Evolutionary conservation across 2,113 vertebrate species (phyloP), one percentile per base, ranked within the genome.

Genomic region (Nycticebus coucang): DNA sequence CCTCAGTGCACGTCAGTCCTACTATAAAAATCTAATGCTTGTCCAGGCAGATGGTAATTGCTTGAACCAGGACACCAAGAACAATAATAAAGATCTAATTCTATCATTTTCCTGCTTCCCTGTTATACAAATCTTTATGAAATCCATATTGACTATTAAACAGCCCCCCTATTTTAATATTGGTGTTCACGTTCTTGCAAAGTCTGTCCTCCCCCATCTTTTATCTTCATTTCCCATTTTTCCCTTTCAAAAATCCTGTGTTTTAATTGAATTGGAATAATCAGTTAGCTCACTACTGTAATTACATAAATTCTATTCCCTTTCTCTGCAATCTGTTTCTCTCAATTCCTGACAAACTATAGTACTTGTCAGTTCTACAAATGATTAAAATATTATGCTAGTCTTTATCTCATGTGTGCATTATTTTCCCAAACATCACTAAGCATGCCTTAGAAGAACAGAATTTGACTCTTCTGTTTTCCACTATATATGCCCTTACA

Each of bases 1-100:
- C 13, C 17, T 60, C 12, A 15, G 0, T 59, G 0, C 0, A 37
- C 18, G 10, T 26, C 2, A n/a, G 4, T 71, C 10, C 30, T 33
- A 37, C 7, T 30, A 4, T 79, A 75, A 41, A 82, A 22, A 24
- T 60, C 35, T 78, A 78, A 77, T 50, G 50, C 45, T 30, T 7
- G 45, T 50, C 14, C 74, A 50, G 41, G 41, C 74, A 50, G 26
- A 77, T 77, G 41, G 28, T 77, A 41, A 50, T 8, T 30, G 26
- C 74, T 50, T 77, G 41, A 30, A 50, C 26, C 26, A 77, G 41
- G 41, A 77, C 41, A 45, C 26, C 72, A 28, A 28, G 24, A 50
- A 30, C 26, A 77, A 9, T 14, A 50, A 30, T 50, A 28, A 77
- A 45, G 17, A 50, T 77, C 41, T 35, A 57, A 59, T 18, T 66